phyloP scores from a whole-genome alignment of 2,113 vertebrate species.

The Malurus elegans region DNA sequence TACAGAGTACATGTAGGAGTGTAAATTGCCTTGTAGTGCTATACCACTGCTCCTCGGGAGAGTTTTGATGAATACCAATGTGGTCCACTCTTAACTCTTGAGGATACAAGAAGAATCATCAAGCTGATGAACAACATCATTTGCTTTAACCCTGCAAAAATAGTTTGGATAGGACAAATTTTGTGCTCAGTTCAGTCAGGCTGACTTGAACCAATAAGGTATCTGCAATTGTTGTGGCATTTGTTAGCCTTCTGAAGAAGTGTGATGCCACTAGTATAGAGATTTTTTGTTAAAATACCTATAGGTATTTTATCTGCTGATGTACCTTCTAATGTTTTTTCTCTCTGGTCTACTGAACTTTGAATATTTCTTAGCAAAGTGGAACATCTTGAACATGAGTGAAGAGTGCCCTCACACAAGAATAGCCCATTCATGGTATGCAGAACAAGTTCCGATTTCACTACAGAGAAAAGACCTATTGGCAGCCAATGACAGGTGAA shows the following conservation, averaged over 20 bases:
- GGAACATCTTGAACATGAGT: background rate
- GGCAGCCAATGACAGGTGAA: background rate
- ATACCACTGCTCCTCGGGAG: background rate
- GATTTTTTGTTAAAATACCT: background rate
- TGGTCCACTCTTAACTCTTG: background rate
- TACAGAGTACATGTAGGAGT: background rate
- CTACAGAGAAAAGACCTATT: background rate
- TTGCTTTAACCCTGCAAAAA: background rate
- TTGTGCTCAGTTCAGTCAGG: background rate
- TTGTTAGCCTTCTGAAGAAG: background rate
- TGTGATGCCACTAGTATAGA: background rate
- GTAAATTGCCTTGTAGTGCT: background rate
- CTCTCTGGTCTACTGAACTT: background rate
- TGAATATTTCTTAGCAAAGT: background rate
- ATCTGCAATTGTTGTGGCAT: background rate
- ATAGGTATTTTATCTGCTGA: background rate
- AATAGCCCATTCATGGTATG: background rate
- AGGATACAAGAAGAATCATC: background rate
- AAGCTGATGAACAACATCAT: background rate
- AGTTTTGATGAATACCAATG: background rate
- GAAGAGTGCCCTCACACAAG: background rate
- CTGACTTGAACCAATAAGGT: background rate
- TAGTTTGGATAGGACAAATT: background rate
- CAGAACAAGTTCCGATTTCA: background rate
- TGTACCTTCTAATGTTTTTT: background rate